A percentile compares a stretch with the other conserved stretches of the same genome.
Evolutionary conservation across 2,113 vertebrate genomes (phyloP).

Genomic region (Otolemur garnettii): DNA sequence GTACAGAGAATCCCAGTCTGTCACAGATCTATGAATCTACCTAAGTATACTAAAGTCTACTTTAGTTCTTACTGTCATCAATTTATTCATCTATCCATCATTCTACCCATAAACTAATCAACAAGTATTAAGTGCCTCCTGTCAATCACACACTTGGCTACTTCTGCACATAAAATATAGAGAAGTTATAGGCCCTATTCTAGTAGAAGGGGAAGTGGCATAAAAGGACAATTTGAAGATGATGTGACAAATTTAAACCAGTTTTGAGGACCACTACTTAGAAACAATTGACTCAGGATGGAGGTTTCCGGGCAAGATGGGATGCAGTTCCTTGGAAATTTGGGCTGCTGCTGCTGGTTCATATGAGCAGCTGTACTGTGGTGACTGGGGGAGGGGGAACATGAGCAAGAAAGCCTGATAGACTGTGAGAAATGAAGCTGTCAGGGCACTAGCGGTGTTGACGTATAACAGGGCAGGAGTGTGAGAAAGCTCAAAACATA

Average conservation of each 20-base stretch:
- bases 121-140: not conserved
- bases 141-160: not conserved
- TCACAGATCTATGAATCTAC: not conserved
- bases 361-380: not conserved
- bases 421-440: not conserved
- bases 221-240: not conserved
- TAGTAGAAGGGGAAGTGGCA: not conserved
- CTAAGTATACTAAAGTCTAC: not conserved
- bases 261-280: not conserved
- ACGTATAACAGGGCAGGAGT: not conserved
- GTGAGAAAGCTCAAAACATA: not conserved
- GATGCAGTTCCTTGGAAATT: not conserved
- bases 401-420: not conserved
- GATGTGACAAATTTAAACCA: not conserved
- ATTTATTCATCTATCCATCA: not conserved
- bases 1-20: too few species aligned
- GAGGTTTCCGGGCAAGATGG: not conserved
- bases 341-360: not conserved
- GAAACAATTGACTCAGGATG: not conserved
- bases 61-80: conserved; percentile 18
- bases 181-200: not conserved
- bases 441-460: not conserved
- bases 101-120: not conserved
- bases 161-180: conserved; percentile 24
- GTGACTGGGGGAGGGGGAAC: not conserved